Evolutionary conservation across 1,140 invertebrate genomes (phyloP).

Genomic region (Venturia canescens): DNA sequence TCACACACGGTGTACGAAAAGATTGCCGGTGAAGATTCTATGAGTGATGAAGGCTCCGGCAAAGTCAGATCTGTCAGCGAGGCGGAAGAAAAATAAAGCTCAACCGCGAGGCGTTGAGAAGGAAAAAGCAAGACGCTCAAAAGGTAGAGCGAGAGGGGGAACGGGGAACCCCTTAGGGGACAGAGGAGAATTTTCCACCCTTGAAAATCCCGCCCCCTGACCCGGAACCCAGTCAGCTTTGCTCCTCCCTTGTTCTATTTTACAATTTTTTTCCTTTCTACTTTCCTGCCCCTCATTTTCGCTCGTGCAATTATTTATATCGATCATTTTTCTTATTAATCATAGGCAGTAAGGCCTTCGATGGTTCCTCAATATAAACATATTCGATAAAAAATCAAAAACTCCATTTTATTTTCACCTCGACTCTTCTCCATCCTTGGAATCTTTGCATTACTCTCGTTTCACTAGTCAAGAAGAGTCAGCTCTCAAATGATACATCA

Average conservation of each 20-base stretch:
- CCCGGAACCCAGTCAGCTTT: not conserved
- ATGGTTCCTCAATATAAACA: too few relatives aligned
- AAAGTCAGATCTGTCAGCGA: conserved; percentile 55
- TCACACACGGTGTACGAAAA: conserved; percentile 52
- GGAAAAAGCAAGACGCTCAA: conserved; percentile 42
- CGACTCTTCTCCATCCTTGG: conserved; percentile 17
- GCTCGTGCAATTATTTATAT: not conserved
- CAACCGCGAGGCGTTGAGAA: conserved; percentile 9
- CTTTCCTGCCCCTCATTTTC: not conserved
- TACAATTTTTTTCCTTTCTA: not conserved
- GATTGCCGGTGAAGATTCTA: conserved; percentile 64
- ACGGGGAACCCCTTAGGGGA: not conserved
- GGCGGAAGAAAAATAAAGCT: conserved; percentile 41
- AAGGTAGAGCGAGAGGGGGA: conserved; percentile 2
- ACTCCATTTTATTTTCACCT: conserved; percentile 2
- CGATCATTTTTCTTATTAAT: not conserved
- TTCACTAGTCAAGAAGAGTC: not conserved
- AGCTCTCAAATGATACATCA: conserved; percentile 48
- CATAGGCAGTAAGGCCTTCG: too few relatives aligned
- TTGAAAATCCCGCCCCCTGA: conserved; percentile 10
- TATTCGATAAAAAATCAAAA: too few relatives aligned
- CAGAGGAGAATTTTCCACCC: not conserved
- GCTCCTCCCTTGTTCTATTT: not conserved
- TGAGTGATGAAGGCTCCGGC: conserved; percentile 62
- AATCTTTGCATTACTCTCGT: conserved; percentile 22